phyloP scores from a whole-genome alignment of 1,140 invertebrate genomes.

The Tetraneura akinire region DNA sequence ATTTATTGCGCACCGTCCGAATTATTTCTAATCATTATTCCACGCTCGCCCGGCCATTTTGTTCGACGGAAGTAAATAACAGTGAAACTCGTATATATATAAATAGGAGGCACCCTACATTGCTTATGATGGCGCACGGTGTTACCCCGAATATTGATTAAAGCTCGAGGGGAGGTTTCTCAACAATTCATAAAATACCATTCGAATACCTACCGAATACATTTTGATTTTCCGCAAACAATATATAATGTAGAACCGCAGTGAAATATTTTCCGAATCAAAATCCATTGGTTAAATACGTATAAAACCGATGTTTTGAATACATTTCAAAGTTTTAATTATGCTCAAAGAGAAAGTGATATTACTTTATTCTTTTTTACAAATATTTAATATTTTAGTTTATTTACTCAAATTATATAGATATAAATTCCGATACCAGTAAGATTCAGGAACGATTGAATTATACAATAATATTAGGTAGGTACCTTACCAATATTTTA shows the following conservation, averaged over 20 bases:
- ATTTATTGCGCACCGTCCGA: background rate
- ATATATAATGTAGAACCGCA: background rate
- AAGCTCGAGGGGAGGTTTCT: constrained; percentile 39
- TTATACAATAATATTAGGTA: too few species aligned
- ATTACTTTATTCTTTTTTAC: too few species aligned
- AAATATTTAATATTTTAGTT: too few species aligned
- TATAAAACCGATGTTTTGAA: too few species aligned
- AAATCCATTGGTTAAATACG: too few species aligned
- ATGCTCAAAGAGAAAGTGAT: too few species aligned
- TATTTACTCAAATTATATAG: too few species aligned
- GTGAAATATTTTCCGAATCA: too few species aligned
- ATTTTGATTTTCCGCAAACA: background rate
- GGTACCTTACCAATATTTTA: too few species aligned
- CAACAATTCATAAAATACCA: constrained; percentile 12
- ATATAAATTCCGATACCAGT: too few species aligned
- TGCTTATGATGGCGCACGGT: background rate
- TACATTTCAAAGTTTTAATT: too few species aligned
- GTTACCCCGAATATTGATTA: constrained; percentile 20
- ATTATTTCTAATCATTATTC: constrained; percentile 1
- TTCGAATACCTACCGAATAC: constrained; percentile 18
- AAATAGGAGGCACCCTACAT: background rate
- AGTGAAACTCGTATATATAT: background rate
- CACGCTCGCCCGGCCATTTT: background rate
- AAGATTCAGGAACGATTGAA: too few species aligned
- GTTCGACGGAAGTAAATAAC: background rate